Base-by-base conservation (phyloP, 2,797 vertebrate genomes). In the Coracias cyanogaster region DNA sequence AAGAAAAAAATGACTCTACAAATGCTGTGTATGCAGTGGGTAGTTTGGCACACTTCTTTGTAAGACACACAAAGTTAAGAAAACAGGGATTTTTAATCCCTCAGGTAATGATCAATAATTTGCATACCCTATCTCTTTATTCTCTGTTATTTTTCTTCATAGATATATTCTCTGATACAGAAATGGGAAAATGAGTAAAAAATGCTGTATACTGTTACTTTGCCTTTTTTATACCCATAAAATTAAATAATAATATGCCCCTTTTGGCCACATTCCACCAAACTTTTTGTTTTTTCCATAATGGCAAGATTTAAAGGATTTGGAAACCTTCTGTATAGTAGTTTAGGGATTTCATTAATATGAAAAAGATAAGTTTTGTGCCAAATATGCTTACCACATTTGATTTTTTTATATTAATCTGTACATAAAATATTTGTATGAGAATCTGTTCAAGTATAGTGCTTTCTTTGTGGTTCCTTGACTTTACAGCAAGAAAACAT, bases 331-430 rank as follows among this genome's bases (percentile, higher is more conserved):
- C 58, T 73, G 4, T 15, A 28, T 7, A 9, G 9, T 45, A 52
- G 31, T 71, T 88, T 39, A 54, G 20, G 35, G 17, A 57, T 67
- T 79, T 45, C 55, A 15, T 58, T 78, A 82, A 93, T 45, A 70
- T 20, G 22, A 82, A 93, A 79, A 86, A 65, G 37, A 45, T 15
- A 85, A 48, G 49, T 35, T 90, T 95, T 94, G 22, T 82, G 39
- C 26, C 60, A 81, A 80, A 81, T 62, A 51, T 29, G 9, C 8
- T 64, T 20, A 6, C 28, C 6, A 20, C 0, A 2, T 61, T 60
- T 69, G 26, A 84, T 91, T 48, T 87, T 71, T 88, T 77, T 72
- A 87, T 52, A 93, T 77, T 72, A 90, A 78, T 49, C 19, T 55
- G 35, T 52, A 77, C 21, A 65, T 87, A 74, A 79, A 95, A 89